A percentile compares a stretch with the other conserved stretches of the same genome.
Evolutionary conservation across 1,140 invertebrate species (phyloP).

Genomic region (Littorina saxatilis): DNA sequence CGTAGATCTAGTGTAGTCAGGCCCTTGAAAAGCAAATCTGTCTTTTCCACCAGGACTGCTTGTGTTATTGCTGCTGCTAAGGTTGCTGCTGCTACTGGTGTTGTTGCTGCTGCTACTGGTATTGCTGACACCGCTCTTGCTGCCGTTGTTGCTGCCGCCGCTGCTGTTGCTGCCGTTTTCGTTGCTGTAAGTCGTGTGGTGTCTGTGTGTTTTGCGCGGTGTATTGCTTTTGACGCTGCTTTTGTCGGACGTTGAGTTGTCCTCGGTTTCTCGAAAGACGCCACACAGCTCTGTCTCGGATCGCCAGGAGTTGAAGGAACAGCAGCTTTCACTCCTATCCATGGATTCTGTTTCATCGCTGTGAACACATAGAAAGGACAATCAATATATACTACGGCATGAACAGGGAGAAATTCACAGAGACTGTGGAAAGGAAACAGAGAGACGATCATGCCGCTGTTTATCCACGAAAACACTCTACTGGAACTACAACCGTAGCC

Average conservation of each 20-base stretch:
- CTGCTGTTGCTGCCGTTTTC: neutral
- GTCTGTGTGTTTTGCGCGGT: neutral
- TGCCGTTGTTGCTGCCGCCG: neutral
- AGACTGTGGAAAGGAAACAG: too few relatives aligned
- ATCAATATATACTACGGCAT: too few relatives aligned
- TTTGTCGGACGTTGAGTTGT: neutral
- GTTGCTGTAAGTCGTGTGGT: neutral
- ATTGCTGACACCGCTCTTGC: neutral
- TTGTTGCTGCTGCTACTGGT: neutral
- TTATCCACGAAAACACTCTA: too few relatives aligned
- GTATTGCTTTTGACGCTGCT: conserved; percentile 2
- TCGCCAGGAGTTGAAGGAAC: conserved; percentile 15
- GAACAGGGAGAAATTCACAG: too few relatives aligned
- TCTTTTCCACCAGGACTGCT: too few relatives aligned
- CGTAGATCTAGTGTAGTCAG: neutral
- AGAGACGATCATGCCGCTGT: too few relatives aligned
- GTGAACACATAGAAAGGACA: neutral
- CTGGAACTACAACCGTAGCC: too few relatives aligned
- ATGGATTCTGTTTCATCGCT: conserved; percentile 15
- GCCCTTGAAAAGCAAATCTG: too few relatives aligned
- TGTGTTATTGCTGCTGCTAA: too few relatives aligned
- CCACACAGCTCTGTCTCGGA: conserved; percentile 12
- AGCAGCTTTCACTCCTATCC: conserved; percentile 19
- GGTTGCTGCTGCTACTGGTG: neutral
- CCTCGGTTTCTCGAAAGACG: conserved; percentile 19